These are phyloP conservation scores for Corvus cornix DNA, from an alignment of 2,113 vertebrate species.

Conservation along the genomic window DNA sequence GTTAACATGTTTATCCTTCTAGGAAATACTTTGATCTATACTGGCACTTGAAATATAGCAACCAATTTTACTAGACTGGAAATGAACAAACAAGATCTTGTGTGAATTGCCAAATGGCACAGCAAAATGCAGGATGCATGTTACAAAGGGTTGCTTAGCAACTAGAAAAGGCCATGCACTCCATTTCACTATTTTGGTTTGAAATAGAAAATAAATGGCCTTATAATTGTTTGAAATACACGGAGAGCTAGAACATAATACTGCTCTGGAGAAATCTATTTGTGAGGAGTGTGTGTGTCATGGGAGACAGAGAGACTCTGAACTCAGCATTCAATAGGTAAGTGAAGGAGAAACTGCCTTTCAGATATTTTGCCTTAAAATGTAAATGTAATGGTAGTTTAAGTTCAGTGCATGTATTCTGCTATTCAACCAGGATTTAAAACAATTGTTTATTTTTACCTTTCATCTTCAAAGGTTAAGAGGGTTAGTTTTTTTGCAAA, in stretches of 20 bases:
- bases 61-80: slow-evolving; percentile 63
- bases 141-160: slow-evolving; percentile 61
- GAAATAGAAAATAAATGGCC: slow-evolving; percentile 50
- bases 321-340: slow-evolving; percentile 32
- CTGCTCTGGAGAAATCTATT: slow-evolving; percentile 30
- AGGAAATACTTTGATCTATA: slow-evolving; percentile 70
- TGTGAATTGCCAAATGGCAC: slow-evolving; percentile 60
- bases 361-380: slow-evolving; percentile 42
- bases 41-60: slow-evolving; percentile 67
- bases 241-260: neutral
- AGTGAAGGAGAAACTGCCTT: slow-evolving; percentile 41
- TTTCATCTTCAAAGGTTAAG: slow-evolving; percentile 26
- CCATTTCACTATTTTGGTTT: slow-evolving; percentile 55
- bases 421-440: slow-evolving; percentile 39
- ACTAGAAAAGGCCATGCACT: slow-evolving; percentile 39
- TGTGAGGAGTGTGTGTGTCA: neutral
- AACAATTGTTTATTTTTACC: slow-evolving; percentile 42
- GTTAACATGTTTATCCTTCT: slow-evolving; percentile 69
- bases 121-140: slow-evolving; percentile 37
- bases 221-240: slow-evolving; percentile 46
- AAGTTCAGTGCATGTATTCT: slow-evolving; percentile 3
- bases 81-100: slow-evolving; percentile 64
- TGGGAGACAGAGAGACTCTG: slow-evolving; percentile 5
- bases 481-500: neutral
- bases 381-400: slow-evolving; percentile 14